phyloP scores from a whole-genome alignment of 2,888 invertebrate genomes.

The Ennomos quercinarius region DNA sequence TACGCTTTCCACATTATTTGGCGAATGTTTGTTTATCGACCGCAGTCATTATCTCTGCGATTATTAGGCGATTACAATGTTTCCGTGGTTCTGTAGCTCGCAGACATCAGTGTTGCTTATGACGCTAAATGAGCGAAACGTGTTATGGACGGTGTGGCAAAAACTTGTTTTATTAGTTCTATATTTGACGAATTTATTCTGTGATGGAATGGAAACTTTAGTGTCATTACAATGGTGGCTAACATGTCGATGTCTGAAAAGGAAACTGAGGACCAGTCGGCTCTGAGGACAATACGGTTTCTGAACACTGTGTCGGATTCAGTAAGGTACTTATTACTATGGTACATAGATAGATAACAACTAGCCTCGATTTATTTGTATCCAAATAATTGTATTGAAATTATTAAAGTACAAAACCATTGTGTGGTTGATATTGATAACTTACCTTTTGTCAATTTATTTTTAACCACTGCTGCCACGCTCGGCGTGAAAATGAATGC shows the following conservation, averaged over 20 bases:
- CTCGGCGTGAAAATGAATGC: too few species aligned
- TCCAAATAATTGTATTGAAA: too few species aligned
- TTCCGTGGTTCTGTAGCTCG: slow-evolving; percentile 8
- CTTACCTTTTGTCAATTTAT: too few species aligned
- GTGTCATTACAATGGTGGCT: slow-evolving; percentile 26
- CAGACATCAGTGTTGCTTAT: slow-evolving; percentile 59
- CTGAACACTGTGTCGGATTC: slow-evolving; percentile 49
- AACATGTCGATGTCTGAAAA: slow-evolving; percentile 32
- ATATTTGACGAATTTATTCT: slow-evolving; percentile 11
- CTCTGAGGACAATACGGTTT: slow-evolving; percentile 46
- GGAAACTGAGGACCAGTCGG: slow-evolving; percentile 46
- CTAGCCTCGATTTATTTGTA: too few species aligned
- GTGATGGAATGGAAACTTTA: slow-evolving; percentile 19
- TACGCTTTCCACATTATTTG: slow-evolving; percentile 7
- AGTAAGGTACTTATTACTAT: slow-evolving; percentile 48
- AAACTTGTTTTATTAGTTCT: slow-evolving; percentile 39
- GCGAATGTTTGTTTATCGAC: slow-evolving; percentile 42
- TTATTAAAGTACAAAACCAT: too few species aligned
- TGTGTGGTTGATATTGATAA: too few species aligned
- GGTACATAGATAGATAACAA: neutral
- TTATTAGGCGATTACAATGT: slow-evolving; percentile 52
- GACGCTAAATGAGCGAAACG: slow-evolving; percentile 40
- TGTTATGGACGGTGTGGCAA: slow-evolving; percentile 34
- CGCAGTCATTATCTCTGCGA: slow-evolving; percentile 51
- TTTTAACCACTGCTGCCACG: too few species aligned